A percentile compares a stretch with the other conserved stretches of the same genome.
phyloP scores from a whole-genome alignment of 1,140 invertebrate genomes.

The Habropoda laboriosa region DNA sequence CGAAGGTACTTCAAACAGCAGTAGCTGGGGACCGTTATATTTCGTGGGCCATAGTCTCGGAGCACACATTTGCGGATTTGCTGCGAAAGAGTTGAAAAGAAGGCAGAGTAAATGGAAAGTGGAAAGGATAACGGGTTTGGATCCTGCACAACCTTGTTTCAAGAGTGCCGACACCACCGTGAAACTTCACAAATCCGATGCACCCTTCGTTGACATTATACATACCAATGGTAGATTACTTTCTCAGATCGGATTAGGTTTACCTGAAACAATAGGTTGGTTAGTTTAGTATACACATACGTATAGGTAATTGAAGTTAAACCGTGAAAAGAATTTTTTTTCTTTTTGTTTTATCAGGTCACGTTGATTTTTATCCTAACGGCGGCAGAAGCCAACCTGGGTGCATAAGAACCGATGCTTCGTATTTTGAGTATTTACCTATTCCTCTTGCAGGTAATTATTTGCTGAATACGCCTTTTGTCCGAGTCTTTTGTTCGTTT shows the following conservation, averaged over 20 bases:
- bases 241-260: conserved; percentile 82
- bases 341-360: conserved; percentile 81
- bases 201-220: conserved; percentile 87
- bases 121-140: conserved; percentile 82
- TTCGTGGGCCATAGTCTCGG: conserved; percentile 85
- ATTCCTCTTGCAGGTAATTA: conserved; percentile 74
- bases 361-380: conserved; percentile 88
- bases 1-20: neutral
- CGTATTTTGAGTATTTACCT: conserved; percentile 74
- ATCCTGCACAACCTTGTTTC: conserved; percentile 87
- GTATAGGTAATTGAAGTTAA: neutral
- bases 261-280: conserved; percentile 82
- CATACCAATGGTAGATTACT: conserved; percentile 84
- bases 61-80: conserved; percentile 84
- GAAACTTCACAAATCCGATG: conserved; percentile 83
- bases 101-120: conserved; percentile 68
- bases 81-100: conserved; percentile 80
- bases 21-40: conserved; percentile 76
- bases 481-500: neutral
- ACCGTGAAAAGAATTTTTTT: too few relatives aligned
- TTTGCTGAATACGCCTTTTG: neutral
- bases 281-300: neutral
- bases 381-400: conserved; percentile 85
- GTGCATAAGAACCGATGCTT: conserved; percentile 75
- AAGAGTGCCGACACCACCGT: conserved; percentile 76